Evolutionary conservation across 1,140 invertebrate species (phyloP), one percentile per base, ranked within the genome.

Genomic region (Limonius californicus): DNA sequence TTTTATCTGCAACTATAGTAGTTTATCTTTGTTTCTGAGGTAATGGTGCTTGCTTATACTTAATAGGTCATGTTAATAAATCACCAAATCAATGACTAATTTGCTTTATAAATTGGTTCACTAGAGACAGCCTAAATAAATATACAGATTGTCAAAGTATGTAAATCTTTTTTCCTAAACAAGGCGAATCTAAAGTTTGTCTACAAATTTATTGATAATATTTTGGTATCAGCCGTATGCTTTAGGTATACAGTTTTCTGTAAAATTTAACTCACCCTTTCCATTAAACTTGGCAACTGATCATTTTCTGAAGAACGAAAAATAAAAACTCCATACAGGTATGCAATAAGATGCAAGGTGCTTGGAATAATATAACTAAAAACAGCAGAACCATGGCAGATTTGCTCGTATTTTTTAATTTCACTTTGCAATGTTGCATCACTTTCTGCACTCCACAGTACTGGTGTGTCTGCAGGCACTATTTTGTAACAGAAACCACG

Each of bases 251-350:
- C n/a, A n/a, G n/a, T n/a, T n/a, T n/a, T n/a, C n/a, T n/a, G n/a
- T n/a, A n/a, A n/a, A n/a, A n/a, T n/a, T n/a, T n/a, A 35, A 77
- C 79, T 79, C 67, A 92, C 91, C 68, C 90, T 84, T 77, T 95
- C 92, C 85, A 95, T 93, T n/a, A 95, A 78, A 77, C 91, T 90
- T 72, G 92, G 90, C 23, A 95, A 76, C 66, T 94, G 90, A 73
- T 95, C 91, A 72, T 92, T 92, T 75, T 94, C 89, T 47, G 89
- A 86, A 59, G 91, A 83, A 66, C 92, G 81, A 74, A 92, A 92
- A 43, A 92, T 80, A 67, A 88, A 85, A 55, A 93, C 78, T 0
- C 89, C 88, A 60, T 92, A 89, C 1, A 92, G 64, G 68, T 89
- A 94, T 0, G 88, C 89, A 19, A 83, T 57, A 55, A 93, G 82